Percentiles rank a stretch among this genome's conserved stretches.
Evolutionary conservation across 2,113 vertebrate species (phyloP).

Genomic region (Psittacula cyanocephala): DNA sequence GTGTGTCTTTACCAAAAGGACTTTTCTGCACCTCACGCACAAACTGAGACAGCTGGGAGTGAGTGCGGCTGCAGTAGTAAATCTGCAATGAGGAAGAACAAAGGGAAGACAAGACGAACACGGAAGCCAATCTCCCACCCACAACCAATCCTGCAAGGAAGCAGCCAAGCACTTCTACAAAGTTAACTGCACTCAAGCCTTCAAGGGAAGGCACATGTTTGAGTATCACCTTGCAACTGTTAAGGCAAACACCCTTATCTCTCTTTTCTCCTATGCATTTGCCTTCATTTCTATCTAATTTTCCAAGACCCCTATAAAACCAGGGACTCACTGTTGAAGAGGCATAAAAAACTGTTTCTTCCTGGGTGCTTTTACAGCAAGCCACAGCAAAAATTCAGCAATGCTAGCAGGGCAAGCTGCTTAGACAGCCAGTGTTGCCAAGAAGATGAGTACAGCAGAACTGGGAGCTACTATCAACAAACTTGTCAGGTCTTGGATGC

Average conservation of each 20-base stretch:
- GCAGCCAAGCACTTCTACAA: background rate
- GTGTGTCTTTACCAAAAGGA: conserved; percentile 84
- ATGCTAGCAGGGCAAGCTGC: background rate
- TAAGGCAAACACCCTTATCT: background rate
- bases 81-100: conserved; percentile 74
- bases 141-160: background rate
- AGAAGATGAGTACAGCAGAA: background rate
- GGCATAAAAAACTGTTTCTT: background rate
- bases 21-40: conserved; percentile 93
- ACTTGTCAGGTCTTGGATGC: background rate
- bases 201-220: background rate
- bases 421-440: background rate
- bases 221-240: background rate
- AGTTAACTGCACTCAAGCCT: background rate
- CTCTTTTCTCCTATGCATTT: background rate
- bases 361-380: background rate
- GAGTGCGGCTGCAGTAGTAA: conserved; percentile 97
- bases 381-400: background rate
- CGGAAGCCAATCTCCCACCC: background rate
- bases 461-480: background rate
- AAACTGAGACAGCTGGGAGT: conserved; percentile 96
- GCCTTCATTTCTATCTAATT: background rate
- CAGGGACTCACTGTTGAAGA: background rate
- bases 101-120: background rate
- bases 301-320: background rate